A percentile compares a stretch with the other conserved stretches of the same genome.
Conservation (phyloP, 1,140 invertebrate genomes). For the Brachionus rubens region DNA sequence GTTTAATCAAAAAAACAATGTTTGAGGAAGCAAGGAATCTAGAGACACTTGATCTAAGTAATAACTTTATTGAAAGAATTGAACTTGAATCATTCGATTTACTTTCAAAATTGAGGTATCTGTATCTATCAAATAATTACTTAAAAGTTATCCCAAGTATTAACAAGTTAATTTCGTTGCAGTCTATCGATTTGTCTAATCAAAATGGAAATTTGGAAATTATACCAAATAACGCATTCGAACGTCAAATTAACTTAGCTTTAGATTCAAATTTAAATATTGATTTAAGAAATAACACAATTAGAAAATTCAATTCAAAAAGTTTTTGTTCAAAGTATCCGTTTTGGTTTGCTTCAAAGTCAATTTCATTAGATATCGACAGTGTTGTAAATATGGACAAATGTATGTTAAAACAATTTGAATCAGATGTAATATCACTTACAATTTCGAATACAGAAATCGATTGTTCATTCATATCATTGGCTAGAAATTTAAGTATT, state of each 20-base stretch:
- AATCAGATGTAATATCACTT: neutral
- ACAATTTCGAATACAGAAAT: neutral
- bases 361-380: neutral
- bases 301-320: neutral
- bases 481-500: neutral
- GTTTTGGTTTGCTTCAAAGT: no score
- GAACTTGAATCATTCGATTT: neutral
- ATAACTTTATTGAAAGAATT: neutral
- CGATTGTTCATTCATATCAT: neutral
- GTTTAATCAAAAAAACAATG: no score
- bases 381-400: neutral
- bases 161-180: neutral
- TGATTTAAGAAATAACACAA: neutral
- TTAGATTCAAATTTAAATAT: neutral
- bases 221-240: neutral
- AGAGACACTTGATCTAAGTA: neutral
- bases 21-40: no score
- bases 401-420: neutral
- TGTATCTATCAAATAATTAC: no score
- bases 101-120: no score
- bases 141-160: no score
- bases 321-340: no score
- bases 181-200: neutral
- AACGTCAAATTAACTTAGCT: neutral
- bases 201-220: neutral